Base-by-base conservation (phyloP, 2,888 invertebrate genomes). In the Drosophila suboccidentalis region DNA sequence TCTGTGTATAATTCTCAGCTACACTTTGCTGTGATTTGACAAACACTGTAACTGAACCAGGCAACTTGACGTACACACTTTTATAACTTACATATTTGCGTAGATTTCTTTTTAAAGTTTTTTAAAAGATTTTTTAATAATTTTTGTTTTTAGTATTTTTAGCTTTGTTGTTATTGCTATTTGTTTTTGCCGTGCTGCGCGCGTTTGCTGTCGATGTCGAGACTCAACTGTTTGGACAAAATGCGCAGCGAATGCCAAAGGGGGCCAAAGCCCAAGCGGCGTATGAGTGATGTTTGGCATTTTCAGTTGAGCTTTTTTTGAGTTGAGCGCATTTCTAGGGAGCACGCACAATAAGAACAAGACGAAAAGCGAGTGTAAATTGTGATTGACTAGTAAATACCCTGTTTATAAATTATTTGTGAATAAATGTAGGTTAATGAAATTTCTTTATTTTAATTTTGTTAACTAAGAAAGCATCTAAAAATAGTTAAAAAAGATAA, bases 191-290 rank as follows among this genome's bases (percentile, higher is more conserved):
- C 55, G 73, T 79, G 72, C 67, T 82, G 89, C 78, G 82, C 89
- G 78, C 82, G 83, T 63, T 78, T 82, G 69, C 80, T 71, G 84
- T 67, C 80, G 64, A 60, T 82, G 90, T 78, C 76, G 66, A 78
- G 63, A 80, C 82, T 83, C 80, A 78, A 90, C 91, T 88, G 88
- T 80, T 86, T 89, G 86, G 76, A 62, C 80, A 78, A 81, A 86
- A 75, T 69, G 74, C 85, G 82, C 89, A 87, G 82, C 69, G 60
- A 67, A 61, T 63, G 59, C 58, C 55, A 54, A 74, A 72, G 58
- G 76, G 75, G 78, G 46, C 75, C 68, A 54, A 41, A 71, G 80
- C 86, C 71, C 81, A 84, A 65, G 87, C 87, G 76, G 78, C 89
- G 87, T 88, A 89, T 84, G 84, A 88, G 84, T 81, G 81, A 87